A percentile compares a stretch with the other conserved stretches of the same genome.
These are phyloP conservation scores for Hippocampus barbouri DNA, from an alignment of 2,113 vertebrate genomes.

Conservation along the genomic window DNA sequence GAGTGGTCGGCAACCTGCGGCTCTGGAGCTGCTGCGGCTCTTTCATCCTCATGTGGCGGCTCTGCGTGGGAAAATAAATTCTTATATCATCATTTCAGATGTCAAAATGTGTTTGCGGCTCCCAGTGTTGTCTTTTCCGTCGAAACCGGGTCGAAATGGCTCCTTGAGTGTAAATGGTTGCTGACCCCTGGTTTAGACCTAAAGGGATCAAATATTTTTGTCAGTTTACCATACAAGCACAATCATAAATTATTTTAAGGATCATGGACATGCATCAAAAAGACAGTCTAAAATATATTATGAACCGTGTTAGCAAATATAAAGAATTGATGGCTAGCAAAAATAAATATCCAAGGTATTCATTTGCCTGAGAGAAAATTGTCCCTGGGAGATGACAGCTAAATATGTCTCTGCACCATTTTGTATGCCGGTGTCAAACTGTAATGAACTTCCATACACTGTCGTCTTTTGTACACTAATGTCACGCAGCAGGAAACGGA, in stretches of 20 bases:
- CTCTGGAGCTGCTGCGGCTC: too few relatives aligned
- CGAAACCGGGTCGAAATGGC: too few relatives aligned
- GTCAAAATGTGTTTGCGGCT: too few relatives aligned
- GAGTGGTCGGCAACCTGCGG: too few relatives aligned
- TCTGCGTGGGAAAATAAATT: too few relatives aligned
- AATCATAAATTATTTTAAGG: too few relatives aligned
- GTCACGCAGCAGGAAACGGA: neutral
- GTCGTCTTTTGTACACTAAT: neutral
- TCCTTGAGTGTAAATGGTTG: too few relatives aligned
- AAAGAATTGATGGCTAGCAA: neutral
- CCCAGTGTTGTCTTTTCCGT: too few relatives aligned
- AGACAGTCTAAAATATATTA: neutral
- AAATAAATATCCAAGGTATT: neutral
- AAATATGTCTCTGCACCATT: neutral
- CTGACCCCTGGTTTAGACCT: too few relatives aligned
- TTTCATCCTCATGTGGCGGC: too few relatives aligned
- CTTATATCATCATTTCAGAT: too few relatives aligned
- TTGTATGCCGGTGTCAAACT: neutral
- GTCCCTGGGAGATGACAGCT: neutral
- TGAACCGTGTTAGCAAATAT: neutral
- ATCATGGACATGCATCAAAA: neutral
- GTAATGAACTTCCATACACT: neutral
- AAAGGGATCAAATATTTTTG: too few relatives aligned
- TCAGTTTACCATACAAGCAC: neutral
- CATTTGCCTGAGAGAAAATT: neutral